A percentile compares a stretch with the other conserved stretches of the same genome.
Evolutionary conservation across 2,797 vertebrate species (phyloP).

Genomic region (Xenentodon cancila): DNA sequence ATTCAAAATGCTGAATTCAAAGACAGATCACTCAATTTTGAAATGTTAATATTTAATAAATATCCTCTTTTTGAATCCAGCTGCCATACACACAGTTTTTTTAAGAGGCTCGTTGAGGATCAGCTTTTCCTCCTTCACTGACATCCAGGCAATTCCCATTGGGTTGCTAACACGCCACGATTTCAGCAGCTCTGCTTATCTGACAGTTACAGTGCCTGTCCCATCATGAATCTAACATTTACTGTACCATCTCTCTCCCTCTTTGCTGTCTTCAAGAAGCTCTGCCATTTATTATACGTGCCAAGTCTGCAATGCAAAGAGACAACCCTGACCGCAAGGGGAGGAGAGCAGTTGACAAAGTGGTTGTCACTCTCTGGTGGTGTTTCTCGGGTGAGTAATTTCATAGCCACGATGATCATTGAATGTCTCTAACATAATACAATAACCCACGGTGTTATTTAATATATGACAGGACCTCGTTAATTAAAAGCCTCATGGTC

Average conservation of each 20-base stretch:
- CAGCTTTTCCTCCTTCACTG: constrained; percentile 44
- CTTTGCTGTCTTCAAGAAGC: constrained; percentile 58
- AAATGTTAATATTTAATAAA: constrained; percentile 7
- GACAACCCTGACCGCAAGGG: constrained; percentile 54
- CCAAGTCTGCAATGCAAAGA: constrained; percentile 68
- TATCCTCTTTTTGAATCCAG: neutral
- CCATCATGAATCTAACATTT: constrained; percentile 72
- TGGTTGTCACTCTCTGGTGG: constrained; percentile 61
- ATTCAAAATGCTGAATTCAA: neutral
- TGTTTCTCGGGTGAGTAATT: constrained; percentile 52
- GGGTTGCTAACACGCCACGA: constrained; percentile 53
- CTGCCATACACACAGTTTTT: constrained; percentile 9
- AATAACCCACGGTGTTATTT: constrained; percentile 37
- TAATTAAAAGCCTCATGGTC: constrained; percentile 42
- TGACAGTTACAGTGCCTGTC: constrained; percentile 70
- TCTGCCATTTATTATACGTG: constrained; percentile 69
- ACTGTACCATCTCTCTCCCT: constrained; percentile 65
- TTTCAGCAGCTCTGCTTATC: constrained; percentile 69
- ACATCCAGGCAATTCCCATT: constrained; percentile 62
- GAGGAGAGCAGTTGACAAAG: constrained; percentile 59
- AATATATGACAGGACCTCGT: constrained; percentile 39
- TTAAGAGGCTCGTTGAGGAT: constrained; percentile 6
- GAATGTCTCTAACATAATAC: constrained; percentile 40
- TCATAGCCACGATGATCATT: constrained; percentile 43
- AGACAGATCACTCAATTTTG: constrained; percentile 6